A percentile compares a stretch with the other conserved stretches of the same genome.
Conservation (phyloP, 2,888 invertebrate genomes). For the Aphodius granarius region DNA sequence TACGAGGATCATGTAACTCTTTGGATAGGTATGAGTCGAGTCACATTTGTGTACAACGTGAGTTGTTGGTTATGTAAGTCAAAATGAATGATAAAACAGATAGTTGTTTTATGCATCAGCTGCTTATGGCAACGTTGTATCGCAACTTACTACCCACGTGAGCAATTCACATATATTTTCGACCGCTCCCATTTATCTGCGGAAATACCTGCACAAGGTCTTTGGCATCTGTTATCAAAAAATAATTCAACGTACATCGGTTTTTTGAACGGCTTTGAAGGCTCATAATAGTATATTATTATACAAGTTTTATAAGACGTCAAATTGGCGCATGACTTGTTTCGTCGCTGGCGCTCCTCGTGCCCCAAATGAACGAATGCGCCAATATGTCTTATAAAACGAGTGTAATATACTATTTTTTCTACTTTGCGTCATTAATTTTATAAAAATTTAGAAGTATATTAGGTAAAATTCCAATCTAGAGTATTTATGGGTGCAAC, state of each 20-base stretch:
- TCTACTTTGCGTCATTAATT: too few relatives aligned
- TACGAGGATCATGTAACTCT: neutral
- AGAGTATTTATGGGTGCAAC: too few relatives aligned
- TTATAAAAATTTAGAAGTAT: too few relatives aligned
- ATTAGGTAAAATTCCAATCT: too few relatives aligned
- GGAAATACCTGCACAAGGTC: conserved; percentile 23
- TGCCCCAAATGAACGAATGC: too few relatives aligned
- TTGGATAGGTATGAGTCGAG: neutral
- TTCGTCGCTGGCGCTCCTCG: too few relatives aligned
- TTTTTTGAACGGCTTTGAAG: too few relatives aligned
- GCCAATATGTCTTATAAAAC: too few relatives aligned
- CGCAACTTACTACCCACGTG: conserved; percentile 19
- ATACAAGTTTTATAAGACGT: too few relatives aligned
- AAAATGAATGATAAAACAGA: neutral
- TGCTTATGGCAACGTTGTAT: neutral
- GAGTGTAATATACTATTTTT: too few relatives aligned
- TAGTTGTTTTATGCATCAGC: neutral
- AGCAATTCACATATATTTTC: conserved; percentile 3
- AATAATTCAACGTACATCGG: neutral
- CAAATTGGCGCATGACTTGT: too few relatives aligned
- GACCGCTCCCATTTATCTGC: conserved; percentile 22
- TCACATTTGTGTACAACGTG: neutral
- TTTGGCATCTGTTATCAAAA: conserved; percentile 14
- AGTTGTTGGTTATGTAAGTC: neutral
- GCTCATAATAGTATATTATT: too few relatives aligned